Conservation (phyloP, 2,113 vertebrate species). For the Isurus oxyrinchus region DNA sequence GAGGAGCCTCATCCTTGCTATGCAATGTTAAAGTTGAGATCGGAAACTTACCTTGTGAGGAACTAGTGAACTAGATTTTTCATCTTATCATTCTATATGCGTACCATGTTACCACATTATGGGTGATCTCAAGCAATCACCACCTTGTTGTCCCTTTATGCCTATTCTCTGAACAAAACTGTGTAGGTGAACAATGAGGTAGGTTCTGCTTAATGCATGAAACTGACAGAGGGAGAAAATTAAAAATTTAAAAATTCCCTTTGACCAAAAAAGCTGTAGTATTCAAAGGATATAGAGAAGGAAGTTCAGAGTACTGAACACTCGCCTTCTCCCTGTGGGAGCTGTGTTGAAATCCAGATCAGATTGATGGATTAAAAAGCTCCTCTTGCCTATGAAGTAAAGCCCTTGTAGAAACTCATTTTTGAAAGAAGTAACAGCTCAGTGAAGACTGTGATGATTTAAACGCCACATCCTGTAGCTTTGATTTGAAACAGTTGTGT, state of each 20-base stretch:
- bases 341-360: neutral
- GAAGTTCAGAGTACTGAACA: neutral
- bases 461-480: neutral
- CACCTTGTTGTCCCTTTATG: too few relatives aligned
- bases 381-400: neutral
- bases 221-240: neutral
- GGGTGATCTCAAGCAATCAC: neutral
- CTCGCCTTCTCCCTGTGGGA: neutral
- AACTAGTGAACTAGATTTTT: neutral
- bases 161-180: neutral
- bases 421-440: slow-evolving; percentile 8
- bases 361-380: slow-evolving; percentile 30
- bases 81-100: neutral
- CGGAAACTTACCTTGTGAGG: neutral
- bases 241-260: neutral
- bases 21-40: neutral
- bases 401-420: slow-evolving; percentile 14
- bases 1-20: neutral
- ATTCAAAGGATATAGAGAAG: neutral
- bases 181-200: neutral
- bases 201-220: neutral
- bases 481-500: neutral
- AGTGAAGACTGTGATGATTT: slow-evolving; percentile 20
- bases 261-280: neutral
- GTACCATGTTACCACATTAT: neutral